These are phyloP conservation scores for Chaetorhynchus papuensis DNA, from an alignment of 2,113 vertebrate species.

Conservation along the genomic window DNA sequence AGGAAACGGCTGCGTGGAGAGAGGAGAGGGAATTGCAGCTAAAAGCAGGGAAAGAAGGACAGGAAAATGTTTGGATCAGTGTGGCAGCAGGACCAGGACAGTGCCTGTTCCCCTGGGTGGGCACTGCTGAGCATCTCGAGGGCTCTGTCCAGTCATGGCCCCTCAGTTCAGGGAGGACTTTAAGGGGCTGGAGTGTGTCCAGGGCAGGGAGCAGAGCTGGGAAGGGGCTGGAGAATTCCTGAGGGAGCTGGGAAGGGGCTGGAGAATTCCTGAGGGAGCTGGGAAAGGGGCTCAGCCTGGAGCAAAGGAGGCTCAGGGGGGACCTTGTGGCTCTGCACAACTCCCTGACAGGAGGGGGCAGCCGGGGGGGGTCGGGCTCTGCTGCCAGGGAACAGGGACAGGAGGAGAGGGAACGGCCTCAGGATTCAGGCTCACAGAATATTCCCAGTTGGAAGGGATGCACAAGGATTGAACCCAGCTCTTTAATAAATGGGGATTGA, in stretches of 20 bases:
- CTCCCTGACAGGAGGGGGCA: too few species aligned
- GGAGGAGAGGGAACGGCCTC: not conserved
- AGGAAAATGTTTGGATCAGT: not conserved
- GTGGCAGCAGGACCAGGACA: not conserved
- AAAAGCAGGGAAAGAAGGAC: not conserved
- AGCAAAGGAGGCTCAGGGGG: not conserved
- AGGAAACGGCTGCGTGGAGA: not conserved
- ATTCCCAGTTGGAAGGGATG: too few species aligned
- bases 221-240: not conserved
- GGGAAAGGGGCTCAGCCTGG: not conserved
- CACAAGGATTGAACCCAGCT: too few species aligned
- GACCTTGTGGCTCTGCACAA: not conserved
- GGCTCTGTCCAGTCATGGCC: not conserved
- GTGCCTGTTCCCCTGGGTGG: not conserved
- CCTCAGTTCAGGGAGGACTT: fast-evolving
- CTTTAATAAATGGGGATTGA: too few species aligned
- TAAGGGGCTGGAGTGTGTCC: fast-evolving
- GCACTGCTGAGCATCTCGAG: not conserved
- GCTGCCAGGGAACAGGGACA: too few species aligned
- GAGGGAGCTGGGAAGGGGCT: not conserved
- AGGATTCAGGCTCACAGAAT: too few species aligned
- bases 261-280: not conserved
- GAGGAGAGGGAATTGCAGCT: not conserved
- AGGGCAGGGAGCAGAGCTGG: not conserved
- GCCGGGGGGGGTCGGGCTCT: too few species aligned